Evolutionary conservation across 2,113 vertebrate species (phyloP).

Genomic region (Pedetes capensis): DNA sequence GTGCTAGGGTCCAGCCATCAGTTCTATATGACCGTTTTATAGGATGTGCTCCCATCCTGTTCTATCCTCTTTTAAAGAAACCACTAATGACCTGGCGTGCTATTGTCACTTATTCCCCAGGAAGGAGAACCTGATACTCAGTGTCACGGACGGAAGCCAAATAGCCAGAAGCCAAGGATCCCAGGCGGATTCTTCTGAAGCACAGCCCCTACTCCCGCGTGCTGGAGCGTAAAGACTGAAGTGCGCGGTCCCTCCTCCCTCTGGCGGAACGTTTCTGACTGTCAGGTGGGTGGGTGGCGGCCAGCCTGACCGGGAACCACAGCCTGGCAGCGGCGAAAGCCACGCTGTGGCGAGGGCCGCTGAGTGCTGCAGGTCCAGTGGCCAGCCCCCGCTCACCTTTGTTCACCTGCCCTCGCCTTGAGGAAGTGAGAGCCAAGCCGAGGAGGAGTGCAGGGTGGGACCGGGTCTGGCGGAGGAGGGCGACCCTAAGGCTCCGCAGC

Average conservation of each 20-base stretch:
- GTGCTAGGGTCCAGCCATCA: not conserved
- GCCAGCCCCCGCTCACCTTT: conserved; percentile 62
- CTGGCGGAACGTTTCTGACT: not conserved
- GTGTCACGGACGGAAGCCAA: not conserved
- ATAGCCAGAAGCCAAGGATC: not conserved
- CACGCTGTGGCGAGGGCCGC: not conserved
- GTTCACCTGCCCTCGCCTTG: conserved; percentile 16
- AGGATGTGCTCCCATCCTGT: not conserved
- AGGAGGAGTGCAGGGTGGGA: not conserved
- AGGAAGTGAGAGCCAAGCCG: not conserved
- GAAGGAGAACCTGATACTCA: not conserved
- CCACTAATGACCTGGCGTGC: not conserved
- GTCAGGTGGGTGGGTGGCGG: conserved; percentile 63
- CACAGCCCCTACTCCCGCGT: not conserved
- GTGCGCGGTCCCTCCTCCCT: not conserved
- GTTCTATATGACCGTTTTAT: not conserved
- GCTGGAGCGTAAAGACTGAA: not conserved
- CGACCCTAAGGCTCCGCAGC: not conserved
- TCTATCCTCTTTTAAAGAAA: conserved; percentile 13
- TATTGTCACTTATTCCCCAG: not conserved
- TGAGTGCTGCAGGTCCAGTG: not conserved
- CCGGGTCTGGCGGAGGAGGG: not conserved
- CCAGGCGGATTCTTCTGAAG: not conserved
- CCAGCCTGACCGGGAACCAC: conserved; percentile 62
- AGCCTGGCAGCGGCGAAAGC: conserved; percentile 60